Evolutionary conservation across 2,888 invertebrate species (phyloP).

Genomic region (Phrixothrix hirtus): DNA sequence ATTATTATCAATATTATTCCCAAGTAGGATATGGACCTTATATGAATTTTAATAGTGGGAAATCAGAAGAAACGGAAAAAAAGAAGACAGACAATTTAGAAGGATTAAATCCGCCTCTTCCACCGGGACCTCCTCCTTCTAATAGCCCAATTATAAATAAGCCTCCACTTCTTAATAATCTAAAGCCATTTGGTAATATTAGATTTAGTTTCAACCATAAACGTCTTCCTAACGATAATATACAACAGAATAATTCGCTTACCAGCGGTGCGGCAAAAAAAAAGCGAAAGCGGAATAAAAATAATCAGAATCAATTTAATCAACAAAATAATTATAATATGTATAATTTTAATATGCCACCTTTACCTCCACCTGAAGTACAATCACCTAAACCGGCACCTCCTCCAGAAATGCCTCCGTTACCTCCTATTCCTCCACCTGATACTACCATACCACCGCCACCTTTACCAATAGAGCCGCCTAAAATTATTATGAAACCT

Average conservation of each 20-base stretch:
- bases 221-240: constrained; percentile 42
- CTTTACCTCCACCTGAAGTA: constrained; percentile 58
- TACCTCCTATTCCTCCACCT: constrained; percentile 56
- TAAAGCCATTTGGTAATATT: constrained; percentile 58
- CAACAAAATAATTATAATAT: constrained; percentile 44
- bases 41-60: constrained; percentile 50
- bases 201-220: constrained; percentile 61
- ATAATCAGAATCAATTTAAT: constrained; percentile 52
- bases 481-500: constrained; percentile 40
- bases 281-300: constrained; percentile 75
- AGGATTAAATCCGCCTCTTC: constrained; percentile 60
- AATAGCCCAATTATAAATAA: constrained; percentile 53
- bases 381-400: constrained; percentile 59
- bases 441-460: constrained; percentile 56
- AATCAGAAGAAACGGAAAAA: constrained; percentile 40
- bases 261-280: constrained; percentile 68
- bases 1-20: constrained; percentile 58
- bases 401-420: constrained; percentile 61
- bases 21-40: constrained; percentile 41
- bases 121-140: constrained; percentile 60
- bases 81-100: constrained; percentile 36
- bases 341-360: constrained; percentile 54
- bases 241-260: constrained; percentile 52
- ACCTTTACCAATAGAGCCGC: constrained; percentile 54
- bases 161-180: constrained; percentile 49